These are phyloP conservation scores for Bathynomus jamesi DNA, from an alignment of 1,140 invertebrate species.

Conservation along the genomic window DNA sequence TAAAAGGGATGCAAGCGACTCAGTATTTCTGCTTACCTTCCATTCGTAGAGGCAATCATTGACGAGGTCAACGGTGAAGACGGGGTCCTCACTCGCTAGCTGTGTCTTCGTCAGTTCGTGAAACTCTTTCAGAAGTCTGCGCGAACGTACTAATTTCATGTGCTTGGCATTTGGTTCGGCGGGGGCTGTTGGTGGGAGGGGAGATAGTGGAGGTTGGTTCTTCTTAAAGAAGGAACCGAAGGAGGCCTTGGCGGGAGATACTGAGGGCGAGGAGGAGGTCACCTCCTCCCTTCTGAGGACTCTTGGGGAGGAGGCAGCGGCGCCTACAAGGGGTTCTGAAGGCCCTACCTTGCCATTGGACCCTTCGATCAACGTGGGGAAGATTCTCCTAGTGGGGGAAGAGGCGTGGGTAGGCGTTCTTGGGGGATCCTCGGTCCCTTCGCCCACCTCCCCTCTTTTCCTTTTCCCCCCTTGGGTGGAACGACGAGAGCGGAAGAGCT, in stretches of 20 bases:
- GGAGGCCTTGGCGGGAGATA: neutral
- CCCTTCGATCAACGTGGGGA: neutral
- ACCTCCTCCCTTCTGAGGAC: neutral
- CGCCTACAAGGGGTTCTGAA: neutral
- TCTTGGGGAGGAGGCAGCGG: neutral
- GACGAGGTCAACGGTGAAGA: constrained; percentile 82
- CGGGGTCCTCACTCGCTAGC: constrained; percentile 53
- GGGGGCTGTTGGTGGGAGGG: neutral
- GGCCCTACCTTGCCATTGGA: neutral
- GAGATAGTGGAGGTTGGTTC: neutral
- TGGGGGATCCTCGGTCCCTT: neutral
- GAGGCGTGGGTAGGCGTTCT: neutral
- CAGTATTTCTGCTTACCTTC: too few species aligned
- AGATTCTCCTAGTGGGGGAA: neutral
- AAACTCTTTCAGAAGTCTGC: constrained; percentile 87
- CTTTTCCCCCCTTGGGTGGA: neutral
- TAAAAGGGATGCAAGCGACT: too few species aligned
- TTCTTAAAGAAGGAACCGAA: neutral
- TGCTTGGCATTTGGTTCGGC: constrained; percentile 14
- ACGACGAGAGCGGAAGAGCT: neutral
- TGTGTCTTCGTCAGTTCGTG: constrained; percentile 66
- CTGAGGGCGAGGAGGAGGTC: neutral
- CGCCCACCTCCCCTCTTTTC: neutral
- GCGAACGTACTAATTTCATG: constrained; percentile 57
- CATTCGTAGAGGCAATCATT: constrained; percentile 92